Evolutionary conservation across 2,113 vertebrate genomes (phyloP).

Genomic region (Pterocles burchelli): DNA sequence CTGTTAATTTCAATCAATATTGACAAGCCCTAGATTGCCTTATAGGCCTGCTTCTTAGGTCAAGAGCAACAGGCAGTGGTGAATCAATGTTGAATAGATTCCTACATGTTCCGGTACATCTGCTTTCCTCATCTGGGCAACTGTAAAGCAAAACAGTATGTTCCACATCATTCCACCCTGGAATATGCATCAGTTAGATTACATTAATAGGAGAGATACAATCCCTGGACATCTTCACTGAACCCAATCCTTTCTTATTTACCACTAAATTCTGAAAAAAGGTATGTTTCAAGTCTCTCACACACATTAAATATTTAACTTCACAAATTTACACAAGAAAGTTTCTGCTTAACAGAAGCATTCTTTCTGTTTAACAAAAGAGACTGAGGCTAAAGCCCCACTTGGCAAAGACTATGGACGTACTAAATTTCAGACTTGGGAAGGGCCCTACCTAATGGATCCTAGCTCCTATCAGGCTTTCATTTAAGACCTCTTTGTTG

Average conservation of each 20-base stretch:
- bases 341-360: not conserved
- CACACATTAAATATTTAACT: not conserved
- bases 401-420: rapidly evolving
- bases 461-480: not conserved
- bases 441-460: not conserved
- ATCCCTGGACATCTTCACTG: not conserved
- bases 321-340: not conserved
- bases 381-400: not conserved
- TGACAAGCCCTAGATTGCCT: not conserved
- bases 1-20: not conserved
- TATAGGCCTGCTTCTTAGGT: not conserved
- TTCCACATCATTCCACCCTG: too few species aligned
- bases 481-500: not conserved
- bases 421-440: not conserved
- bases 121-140: not conserved
- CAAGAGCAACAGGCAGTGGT: not conserved
- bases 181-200: not conserved
- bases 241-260: not conserved
- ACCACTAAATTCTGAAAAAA: not conserved
- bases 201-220: not conserved
- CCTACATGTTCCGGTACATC: not conserved
- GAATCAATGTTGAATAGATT: not conserved
- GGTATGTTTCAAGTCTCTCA: not conserved
- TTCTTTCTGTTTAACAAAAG: not conserved
- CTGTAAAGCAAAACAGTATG: rapidly evolving